These are phyloP conservation scores for Gallinago undulata DNA, from an alignment of 2,113 vertebrate genomes.

Conservation along the genomic window DNA sequence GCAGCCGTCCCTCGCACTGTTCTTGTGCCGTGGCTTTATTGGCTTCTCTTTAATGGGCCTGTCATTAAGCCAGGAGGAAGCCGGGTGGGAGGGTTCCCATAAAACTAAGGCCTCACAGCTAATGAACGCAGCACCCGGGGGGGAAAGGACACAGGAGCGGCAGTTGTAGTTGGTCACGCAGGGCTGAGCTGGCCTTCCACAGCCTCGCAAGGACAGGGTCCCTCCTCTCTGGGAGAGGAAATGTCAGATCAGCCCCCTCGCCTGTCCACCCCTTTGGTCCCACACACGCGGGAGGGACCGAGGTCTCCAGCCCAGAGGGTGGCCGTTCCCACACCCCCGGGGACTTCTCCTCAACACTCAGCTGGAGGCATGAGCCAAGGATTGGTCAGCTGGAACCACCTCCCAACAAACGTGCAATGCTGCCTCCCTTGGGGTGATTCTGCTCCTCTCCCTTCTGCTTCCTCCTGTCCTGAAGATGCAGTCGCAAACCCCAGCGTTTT, in stretches of 20 bases:
- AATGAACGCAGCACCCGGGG: constrained; percentile 25
- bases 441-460: not conserved
- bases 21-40: constrained; percentile 39
- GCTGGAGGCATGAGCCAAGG: not conserved
- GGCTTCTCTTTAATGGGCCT: constrained; percentile 59
- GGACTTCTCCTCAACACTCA: not conserved
- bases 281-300: not conserved
- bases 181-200: constrained; percentile 4
- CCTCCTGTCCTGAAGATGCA: not conserved
- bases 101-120: constrained; percentile 46
- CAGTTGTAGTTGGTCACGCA: constrained; percentile 42
- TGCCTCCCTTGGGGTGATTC: not conserved
- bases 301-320: not conserved
- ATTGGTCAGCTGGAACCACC: not conserved
- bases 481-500: not conserved
- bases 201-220: not conserved
- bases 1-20: not conserved
- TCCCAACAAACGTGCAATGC: not conserved
- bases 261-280: not conserved
- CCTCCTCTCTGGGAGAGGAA: not conserved
- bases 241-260: not conserved
- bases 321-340: not conserved
- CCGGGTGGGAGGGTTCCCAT: constrained; percentile 56
- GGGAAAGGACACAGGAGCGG: not conserved
- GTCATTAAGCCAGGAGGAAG: constrained; percentile 63